Percentiles rank a stretch among this genome's conserved stretches.
These are phyloP conservation scores for Planiliza haematocheilus DNA, from an alignment of 2,113 vertebrate species.

Conservation along the genomic window DNA sequence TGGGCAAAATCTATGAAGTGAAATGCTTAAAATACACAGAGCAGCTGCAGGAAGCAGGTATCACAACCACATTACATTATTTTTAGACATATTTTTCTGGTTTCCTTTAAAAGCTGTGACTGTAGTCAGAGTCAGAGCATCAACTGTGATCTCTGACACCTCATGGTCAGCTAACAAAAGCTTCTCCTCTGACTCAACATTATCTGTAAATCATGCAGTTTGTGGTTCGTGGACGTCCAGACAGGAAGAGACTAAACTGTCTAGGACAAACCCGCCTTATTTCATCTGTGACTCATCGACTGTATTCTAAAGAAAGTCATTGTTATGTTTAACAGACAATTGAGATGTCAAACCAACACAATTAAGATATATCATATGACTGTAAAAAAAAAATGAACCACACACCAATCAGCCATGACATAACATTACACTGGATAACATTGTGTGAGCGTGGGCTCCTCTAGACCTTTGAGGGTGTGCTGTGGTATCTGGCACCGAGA, in stretches of 20 bases:
- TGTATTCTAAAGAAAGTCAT: neutral
- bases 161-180: constrained; percentile 22
- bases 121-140: constrained; percentile 3
- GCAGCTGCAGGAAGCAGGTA: constrained; percentile 1
- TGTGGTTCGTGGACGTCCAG: neutral
- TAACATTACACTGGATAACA: too few relatives aligned
- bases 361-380: too few relatives aligned
- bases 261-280: neutral
- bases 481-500: too few relatives aligned
- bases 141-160: neutral
- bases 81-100: neutral
- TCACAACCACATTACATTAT: neutral
- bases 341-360: too few relatives aligned
- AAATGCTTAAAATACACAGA: neutral
- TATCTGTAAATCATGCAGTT: neutral
- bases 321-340: too few relatives aligned
- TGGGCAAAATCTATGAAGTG: too few relatives aligned
- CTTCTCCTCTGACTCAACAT: constrained; percentile 31
- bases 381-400: too few relatives aligned
- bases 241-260: neutral
- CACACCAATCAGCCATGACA: too few relatives aligned
- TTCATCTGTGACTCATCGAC: neutral
- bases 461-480: too few relatives aligned
- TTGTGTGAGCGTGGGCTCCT: too few relatives aligned
- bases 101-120: constrained; percentile 4